Evolutionary conservation across 2,797 vertebrate genomes (phyloP), one percentile per base, ranked within the genome.

Genomic region (Oceanodroma leucorhoa): DNA sequence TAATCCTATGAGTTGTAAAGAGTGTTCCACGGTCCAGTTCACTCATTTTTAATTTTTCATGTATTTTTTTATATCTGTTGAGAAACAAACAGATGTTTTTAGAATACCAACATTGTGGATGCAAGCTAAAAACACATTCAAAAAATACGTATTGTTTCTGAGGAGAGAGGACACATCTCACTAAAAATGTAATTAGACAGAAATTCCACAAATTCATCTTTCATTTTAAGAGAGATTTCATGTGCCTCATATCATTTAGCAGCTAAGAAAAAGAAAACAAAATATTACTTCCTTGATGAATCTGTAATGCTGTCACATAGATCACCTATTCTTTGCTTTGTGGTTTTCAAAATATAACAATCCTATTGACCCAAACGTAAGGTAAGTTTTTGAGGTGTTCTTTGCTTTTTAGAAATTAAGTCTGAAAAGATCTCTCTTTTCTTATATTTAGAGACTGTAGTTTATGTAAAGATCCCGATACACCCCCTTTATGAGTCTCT

Each of bases 21-120:
- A 98, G 97, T 3, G 70, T 73, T 55, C 84, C 95, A 54, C 71
- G 76, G 70, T 98, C 94, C 89, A 43, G 97, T 93, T 96, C 97
- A 97, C 89, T 98, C 98, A 98, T 98, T 83, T 84, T 95, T 97
- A 53, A 4, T 67, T 75, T 75, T 60, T 43, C 13, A 17, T 45
- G 14, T 58, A 12, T 57, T 72, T 76, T 71, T 71, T 62, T 30
- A 54, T 60, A 95, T 71, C 89, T 98, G 91, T 81, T 81, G 93
- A 97, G 83, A 54, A 97, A 96, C 73, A 90, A 96, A 87, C 32
- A 86, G 48, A 72, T 77, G 60, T 84, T 93, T 90, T 89, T 58
- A 95, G 50, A 91, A 89, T 15, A 64, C 2, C 27, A 87, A 46
- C 8, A 38, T 2, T 43, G 32, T 21, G 16, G 30, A 46, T 54